Conservation (phyloP, 2,797 vertebrate genomes). For the Adelosebastes latens region DNA sequence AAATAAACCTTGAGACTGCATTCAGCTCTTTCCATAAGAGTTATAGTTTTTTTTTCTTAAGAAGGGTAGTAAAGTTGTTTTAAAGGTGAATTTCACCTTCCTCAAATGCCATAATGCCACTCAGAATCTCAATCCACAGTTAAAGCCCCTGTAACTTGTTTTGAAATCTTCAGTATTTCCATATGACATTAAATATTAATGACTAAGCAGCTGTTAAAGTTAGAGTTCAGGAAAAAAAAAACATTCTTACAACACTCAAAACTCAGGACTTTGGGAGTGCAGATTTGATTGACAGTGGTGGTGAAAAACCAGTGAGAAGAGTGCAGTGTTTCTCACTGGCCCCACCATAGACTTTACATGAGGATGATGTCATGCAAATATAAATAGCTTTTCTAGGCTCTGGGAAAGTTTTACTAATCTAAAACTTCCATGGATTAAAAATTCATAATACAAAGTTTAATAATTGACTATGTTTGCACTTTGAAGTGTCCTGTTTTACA, state of each 20-base stretch:
- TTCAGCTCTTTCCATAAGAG: not conserved
- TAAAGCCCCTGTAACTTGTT: not conserved
- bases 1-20: constrained; percentile 20
- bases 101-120: not conserved
- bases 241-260: not conserved
- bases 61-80: not conserved
- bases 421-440: not conserved
- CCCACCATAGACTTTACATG: too few relatives aligned
- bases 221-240: not conserved
- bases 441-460: not conserved
- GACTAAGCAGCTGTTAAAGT: not conserved
- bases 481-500: not conserved
- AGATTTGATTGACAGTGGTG: not conserved
- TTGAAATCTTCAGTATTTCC: not conserved
- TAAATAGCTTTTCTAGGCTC: not conserved
- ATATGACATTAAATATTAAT: not conserved
- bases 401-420: too few relatives aligned
- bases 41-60: not conserved
- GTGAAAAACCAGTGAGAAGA: not conserved
- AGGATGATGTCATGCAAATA: not conserved
- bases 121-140: not conserved
- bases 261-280: not conserved
- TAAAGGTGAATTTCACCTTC: not conserved
- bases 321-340: not conserved
- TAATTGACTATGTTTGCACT: not conserved